These are phyloP conservation scores for Dysidea cf. avara DNA, from an alignment of 37 sponge, comb jelly and placozoan genomes.

Conservation along the genomic window DNA sequence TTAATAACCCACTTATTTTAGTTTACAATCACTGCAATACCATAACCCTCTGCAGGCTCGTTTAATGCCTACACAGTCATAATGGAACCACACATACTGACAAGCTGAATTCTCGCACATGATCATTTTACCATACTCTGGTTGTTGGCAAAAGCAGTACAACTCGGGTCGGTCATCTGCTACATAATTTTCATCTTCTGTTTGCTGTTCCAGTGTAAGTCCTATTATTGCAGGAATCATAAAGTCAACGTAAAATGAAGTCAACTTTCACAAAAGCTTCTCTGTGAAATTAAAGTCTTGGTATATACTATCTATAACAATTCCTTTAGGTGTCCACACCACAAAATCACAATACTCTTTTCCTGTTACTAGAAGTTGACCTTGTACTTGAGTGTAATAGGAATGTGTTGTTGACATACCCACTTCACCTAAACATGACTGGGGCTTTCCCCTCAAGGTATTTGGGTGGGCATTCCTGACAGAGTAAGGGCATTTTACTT, in stretches of 20 bases:
- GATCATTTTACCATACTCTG: slow-evolving; percentile 1
- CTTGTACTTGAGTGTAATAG: slow-evolving; percentile 39
- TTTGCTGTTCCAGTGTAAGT: not conserved
- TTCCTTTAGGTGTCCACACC: slow-evolving; percentile 39
- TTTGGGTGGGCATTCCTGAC: too few relatives aligned
- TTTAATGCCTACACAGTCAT: not conserved
- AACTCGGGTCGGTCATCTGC: too few relatives aligned
- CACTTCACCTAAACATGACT: slow-evolving; percentile 1
- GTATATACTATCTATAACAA: not conserved
- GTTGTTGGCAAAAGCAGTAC: slow-evolving; percentile 8
- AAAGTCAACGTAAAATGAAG: too few relatives aligned
- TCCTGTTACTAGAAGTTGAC: slow-evolving; percentile 25
- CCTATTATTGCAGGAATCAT: slow-evolving; percentile 1
- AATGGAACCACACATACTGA: slow-evolving; percentile 26
- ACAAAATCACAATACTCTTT: slow-evolving; percentile 23
- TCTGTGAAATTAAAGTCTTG: not conserved
- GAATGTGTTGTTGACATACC: not conserved
- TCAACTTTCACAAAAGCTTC: too few relatives aligned
- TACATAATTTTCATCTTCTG: not conserved
- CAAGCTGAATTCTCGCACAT: slow-evolving; percentile 32
- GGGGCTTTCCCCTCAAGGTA: too few relatives aligned
- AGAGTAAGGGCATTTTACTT: slow-evolving; percentile 51
- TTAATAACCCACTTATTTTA: not conserved
- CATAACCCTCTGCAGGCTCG: not conserved
- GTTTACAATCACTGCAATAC: slow-evolving; percentile 23